A percentile compares a stretch with the other conserved stretches of the same genome.
phyloP scores from a whole-genome alignment of 2,113 vertebrate genomes.

The Cyanoliseus patagonus region DNA sequence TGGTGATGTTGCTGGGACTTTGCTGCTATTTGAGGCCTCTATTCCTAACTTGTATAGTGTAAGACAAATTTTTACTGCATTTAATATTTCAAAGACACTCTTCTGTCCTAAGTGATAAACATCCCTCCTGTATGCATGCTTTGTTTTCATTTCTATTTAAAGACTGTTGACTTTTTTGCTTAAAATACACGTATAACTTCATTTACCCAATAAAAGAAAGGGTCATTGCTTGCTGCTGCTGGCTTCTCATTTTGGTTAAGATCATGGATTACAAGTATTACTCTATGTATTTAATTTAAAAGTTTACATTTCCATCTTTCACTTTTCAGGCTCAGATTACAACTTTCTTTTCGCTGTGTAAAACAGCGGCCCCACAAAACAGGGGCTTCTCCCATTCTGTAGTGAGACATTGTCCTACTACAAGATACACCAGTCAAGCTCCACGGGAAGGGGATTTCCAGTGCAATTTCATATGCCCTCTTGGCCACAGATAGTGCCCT shows the following conservation, averaged over 20 bases:
- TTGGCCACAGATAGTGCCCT: neutral
- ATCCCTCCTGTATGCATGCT: neutral
- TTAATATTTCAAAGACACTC: neutral
- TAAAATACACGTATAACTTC: neutral
- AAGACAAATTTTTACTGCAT: neutral
- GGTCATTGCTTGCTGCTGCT: neutral
- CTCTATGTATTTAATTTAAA: neutral
- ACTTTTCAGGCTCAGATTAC: neutral
- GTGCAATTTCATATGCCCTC: neutral
- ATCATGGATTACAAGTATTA: neutral
- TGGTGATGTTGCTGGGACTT: neutral
- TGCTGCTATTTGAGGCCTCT: neutral
- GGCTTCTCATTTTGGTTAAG: neutral
- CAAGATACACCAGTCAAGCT: neutral
- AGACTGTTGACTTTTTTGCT: neutral
- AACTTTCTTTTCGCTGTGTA: neutral
- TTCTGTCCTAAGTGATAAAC: neutral
- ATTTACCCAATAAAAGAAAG: neutral
- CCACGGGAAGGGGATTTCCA: neutral
- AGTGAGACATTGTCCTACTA: neutral
- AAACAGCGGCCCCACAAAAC: neutral
- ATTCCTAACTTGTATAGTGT: neutral
- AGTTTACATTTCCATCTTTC: neutral
- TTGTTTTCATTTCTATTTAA: neutral
- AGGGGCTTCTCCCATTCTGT: neutral